Base-by-base conservation (phyloP, 2,113 vertebrate species). In the Apodemus speciosus region DNA sequence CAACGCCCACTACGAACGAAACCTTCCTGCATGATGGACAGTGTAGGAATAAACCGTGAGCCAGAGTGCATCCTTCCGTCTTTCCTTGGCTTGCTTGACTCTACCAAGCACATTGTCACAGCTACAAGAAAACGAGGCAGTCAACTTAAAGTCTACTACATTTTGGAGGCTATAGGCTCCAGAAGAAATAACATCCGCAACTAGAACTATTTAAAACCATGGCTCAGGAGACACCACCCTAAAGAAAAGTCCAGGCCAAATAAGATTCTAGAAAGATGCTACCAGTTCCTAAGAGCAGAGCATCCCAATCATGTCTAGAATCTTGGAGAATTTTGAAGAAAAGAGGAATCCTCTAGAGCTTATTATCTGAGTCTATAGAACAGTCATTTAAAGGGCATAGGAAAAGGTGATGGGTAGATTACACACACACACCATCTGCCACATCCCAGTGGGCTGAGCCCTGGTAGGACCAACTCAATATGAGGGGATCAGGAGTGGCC, bases 241-340 rank as follows among this genome's bases (percentile, higher is more conserved):
- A 14, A 43, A 60, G 25, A 9, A 49, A 56, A 76, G 8, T 6
- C 15, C 5, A 43, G 53, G 68, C 49, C 32, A 53, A 60, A n/a
- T 2, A 6, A 13, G 49, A 30, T 43, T 2, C 18, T 0, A 16
- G 5, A 35, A 4, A 4, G 43, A 35, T 58, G 21, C 51, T n/a
- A 9, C n/a, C 25, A 25, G 14, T 85, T 32, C 5, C 56, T 20
- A 14, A 58, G 25, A 21, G 43, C 9, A 60, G 53, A 25, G 10
- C 10, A 11, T 35, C 49, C 64, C 14, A 7, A 58, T 38, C 53
- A 3, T 9, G 11, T 10, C 10, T 2, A 9, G 35, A 46, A 58
- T 43, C 73, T 40, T 27, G 0, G 13, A 51, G 73, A 30, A 46
- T 18, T 23, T 43, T 69, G 3, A 6, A 11, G 14, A 60, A 18